Conservation (phyloP, 2,113 vertebrate species). For the Arothron firmamentum region DNA sequence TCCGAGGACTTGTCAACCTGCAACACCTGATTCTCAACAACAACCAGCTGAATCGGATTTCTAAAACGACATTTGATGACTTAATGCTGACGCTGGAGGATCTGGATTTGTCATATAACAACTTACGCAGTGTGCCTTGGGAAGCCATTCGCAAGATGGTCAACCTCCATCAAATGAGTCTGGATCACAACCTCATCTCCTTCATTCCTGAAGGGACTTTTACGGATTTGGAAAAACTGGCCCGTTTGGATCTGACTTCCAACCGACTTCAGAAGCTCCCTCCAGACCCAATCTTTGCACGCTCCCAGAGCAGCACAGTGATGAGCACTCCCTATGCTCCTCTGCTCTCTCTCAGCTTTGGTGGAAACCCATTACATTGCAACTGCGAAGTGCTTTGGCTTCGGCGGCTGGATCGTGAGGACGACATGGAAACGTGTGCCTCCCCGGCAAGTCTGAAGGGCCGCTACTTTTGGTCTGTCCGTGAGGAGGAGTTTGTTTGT, state of each 20-base stretch:
- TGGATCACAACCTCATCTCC: slow-evolving; percentile 93
- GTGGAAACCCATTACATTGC: slow-evolving; percentile 94
- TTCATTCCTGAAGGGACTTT: slow-evolving; percentile 93
- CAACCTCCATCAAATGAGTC: slow-evolving; percentile 93
- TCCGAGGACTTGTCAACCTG: slow-evolving; percentile 90
- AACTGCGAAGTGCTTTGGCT: slow-evolving; percentile 97
- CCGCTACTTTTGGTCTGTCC: slow-evolving; percentile 93
- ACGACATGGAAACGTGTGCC: slow-evolving; percentile 96
- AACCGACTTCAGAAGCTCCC: slow-evolving; percentile 95
- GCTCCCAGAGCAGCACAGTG: slow-evolving; percentile 80
- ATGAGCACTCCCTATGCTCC: slow-evolving; percentile 84
- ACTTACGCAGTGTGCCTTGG: slow-evolving; percentile 90
- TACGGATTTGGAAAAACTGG: slow-evolving; percentile 85
- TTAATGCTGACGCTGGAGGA: slow-evolving; percentile 89
- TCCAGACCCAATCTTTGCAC: slow-evolving; percentile 90
- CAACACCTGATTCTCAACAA: slow-evolving; percentile 98
- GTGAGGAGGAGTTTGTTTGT: slow-evolving; percentile 93
- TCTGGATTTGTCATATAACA: slow-evolving; percentile 96
- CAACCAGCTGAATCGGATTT: slow-evolving; percentile 87
- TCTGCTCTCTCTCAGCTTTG: slow-evolving; percentile 87
- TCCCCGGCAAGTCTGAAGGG: slow-evolving; percentile 89
- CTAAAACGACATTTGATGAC: slow-evolving; percentile 87
- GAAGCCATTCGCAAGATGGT: slow-evolving; percentile 91
- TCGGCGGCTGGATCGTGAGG: slow-evolving; percentile 85
- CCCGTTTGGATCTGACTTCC: slow-evolving; percentile 93